Evolutionary conservation across 2,797 vertebrate genomes (phyloP).

Genomic region (Florisuga fusca): DNA sequence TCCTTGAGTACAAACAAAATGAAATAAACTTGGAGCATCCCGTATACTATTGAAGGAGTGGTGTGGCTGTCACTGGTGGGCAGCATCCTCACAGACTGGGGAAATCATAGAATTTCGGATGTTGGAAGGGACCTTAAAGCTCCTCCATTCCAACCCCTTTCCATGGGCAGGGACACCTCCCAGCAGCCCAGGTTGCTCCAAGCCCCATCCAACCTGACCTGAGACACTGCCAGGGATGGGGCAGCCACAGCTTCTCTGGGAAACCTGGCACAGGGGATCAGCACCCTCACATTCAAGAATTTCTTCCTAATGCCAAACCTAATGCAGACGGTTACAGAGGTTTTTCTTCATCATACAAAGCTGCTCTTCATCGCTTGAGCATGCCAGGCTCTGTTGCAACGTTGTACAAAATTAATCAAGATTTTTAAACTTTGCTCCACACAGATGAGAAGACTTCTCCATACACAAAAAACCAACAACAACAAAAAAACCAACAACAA

Average conservation of each 20-base stretch:
- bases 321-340: neutral
- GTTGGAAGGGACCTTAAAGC: too few species aligned
- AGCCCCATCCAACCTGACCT: too few species aligned
- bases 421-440: neutral
- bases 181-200: too few species aligned
- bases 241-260: too few species aligned
- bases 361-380: neutral
- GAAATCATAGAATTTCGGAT: neutral
- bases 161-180: too few species aligned
- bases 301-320: too few species aligned
- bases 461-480: neutral
- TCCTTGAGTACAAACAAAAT: constrained; percentile 1
- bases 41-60: neutral
- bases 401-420: neutral
- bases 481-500: too few species aligned
- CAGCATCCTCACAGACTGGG: fast-evolving
- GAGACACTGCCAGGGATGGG: too few species aligned
- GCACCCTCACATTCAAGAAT: too few species aligned
- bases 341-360: neutral
- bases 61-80: neutral
- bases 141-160: too few species aligned
- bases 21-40: neutral
- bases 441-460: neutral
- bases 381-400: neutral
- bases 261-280: too few species aligned